Percentiles rank a stretch among this genome's conserved stretches.
phyloP scores from a whole-genome alignment of 2,113 vertebrate genomes.

The Pardalotus punctatus region DNA sequence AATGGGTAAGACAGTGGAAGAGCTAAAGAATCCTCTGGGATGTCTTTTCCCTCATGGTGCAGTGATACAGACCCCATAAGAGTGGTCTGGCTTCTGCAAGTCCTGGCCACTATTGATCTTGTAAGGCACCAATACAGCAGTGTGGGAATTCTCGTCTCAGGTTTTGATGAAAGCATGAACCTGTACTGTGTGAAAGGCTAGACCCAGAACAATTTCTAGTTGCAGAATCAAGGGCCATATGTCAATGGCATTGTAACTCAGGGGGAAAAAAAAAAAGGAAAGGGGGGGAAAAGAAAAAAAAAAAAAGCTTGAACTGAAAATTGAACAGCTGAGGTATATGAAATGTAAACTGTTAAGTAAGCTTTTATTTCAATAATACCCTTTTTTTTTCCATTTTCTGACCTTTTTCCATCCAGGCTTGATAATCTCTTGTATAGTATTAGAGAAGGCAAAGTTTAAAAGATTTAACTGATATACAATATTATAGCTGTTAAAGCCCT shows the following conservation, averaged over 20 bases:
- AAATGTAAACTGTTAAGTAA: constrained; percentile 5
- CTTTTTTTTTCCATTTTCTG: not conserved
- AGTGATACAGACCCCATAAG: not conserved
- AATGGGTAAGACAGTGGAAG: not conserved
- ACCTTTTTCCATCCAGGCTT: not conserved
- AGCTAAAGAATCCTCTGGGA: not conserved
- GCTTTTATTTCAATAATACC: not conserved
- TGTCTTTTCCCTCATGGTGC: not conserved
- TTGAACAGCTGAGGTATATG: not conserved
- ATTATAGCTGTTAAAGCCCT: not conserved
- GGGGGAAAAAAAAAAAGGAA: rapidly evolving
- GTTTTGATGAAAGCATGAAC: not conserved
- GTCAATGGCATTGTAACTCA: not conserved
- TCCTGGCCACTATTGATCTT: not conserved
- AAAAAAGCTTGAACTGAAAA: not conserved
- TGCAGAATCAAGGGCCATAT: not conserved
- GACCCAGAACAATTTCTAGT: not conserved
- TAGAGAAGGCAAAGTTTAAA: not conserved
- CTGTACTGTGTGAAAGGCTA: not conserved
- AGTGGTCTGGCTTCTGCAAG: not conserved
- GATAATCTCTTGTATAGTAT: not conserved
- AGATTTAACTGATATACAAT: not conserved
- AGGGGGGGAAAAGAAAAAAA: no score
- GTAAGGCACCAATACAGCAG: not conserved
- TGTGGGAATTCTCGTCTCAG: not conserved